These are phyloP conservation scores for Timema cristinae DNA, from an alignment of 2,888 invertebrate species.

Conservation along the genomic window DNA sequence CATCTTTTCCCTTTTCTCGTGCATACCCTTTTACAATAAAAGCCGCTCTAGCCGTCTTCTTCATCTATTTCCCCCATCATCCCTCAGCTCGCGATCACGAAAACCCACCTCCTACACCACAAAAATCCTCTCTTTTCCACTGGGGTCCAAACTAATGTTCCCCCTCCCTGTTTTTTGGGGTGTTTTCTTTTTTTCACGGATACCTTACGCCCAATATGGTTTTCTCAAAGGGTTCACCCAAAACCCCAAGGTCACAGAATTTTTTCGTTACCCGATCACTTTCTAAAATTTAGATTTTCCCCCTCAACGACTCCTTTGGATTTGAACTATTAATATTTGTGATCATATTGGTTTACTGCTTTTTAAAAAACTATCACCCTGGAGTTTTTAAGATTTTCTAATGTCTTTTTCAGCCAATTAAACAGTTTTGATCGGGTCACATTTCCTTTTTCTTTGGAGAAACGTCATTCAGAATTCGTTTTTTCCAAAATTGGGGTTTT, in stretches of 20 bases:
- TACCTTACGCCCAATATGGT: too few relatives aligned
- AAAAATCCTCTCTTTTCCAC: too few relatives aligned
- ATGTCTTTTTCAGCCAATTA: slow-evolving; percentile 41
- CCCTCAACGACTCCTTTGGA: not conserved
- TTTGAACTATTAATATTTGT: not conserved
- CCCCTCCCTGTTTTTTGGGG: too few relatives aligned
- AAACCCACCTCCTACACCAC: too few relatives aligned
- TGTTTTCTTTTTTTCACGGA: too few relatives aligned
- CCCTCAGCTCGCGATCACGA: slow-evolving; percentile 22
- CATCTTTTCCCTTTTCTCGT: slow-evolving; percentile 37
- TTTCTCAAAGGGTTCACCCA: too few relatives aligned
- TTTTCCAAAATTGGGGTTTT: too few relatives aligned
- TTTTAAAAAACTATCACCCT: not conserved
- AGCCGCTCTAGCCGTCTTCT: slow-evolving; percentile 28
- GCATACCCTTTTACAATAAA: slow-evolving; percentile 26
- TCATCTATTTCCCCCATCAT: not conserved
- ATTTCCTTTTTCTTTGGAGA: not conserved
- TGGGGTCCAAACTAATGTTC: too few relatives aligned
- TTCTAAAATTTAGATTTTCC: not conserved
- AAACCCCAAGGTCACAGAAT: too few relatives aligned
- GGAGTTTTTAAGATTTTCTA: slow-evolving; percentile 34
- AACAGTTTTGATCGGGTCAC: slow-evolving; percentile 40
- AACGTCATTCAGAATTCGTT: too few relatives aligned
- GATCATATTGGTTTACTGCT: not conserved
- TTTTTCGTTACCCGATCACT: too few relatives aligned